Evolutionary conservation across 2,797 vertebrate genomes (phyloP).

Genomic region (Esox masquinongy): DNA sequence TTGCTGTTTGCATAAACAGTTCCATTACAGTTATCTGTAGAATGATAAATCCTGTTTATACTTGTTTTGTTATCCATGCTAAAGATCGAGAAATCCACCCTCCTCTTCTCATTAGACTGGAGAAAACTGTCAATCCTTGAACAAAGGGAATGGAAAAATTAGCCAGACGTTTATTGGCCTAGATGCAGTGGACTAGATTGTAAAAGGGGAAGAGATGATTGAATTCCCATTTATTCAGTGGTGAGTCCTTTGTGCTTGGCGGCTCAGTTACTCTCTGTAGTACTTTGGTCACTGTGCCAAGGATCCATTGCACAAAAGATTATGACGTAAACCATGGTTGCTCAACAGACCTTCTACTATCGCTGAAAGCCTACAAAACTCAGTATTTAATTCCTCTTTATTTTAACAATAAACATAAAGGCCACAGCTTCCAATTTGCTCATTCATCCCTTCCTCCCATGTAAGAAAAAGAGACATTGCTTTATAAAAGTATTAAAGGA

Average conservation of each 20-base stretch:
- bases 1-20: conserved; percentile 25
- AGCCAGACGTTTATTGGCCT: conserved; percentile 62
- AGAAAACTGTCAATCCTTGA: conserved; percentile 45
- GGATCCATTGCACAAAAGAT: conserved; percentile 65
- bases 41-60: conserved; percentile 18
- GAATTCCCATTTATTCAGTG: conserved; percentile 68
- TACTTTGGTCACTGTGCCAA: conserved; percentile 45
- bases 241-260: conserved; percentile 66
- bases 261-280: conserved; percentile 63
- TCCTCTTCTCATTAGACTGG: conserved; percentile 48
- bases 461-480: too few relatives aligned
- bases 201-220: conserved; percentile 67
- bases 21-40: conserved; percentile 41
- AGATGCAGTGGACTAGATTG: conserved; percentile 65
- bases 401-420: background rate
- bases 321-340: conserved; percentile 60
- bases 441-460: too few relatives aligned
- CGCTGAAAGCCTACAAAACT: conserved; percentile 47
- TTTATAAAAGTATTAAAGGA: too few relatives aligned
- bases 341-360: conserved; percentile 53
- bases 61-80: background rate
- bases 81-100: conserved; percentile 33
- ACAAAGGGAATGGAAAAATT: conserved; percentile 58
- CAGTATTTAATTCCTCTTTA: conserved; percentile 49
- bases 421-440: too few relatives aligned